Evolutionary conservation across 2,797 vertebrate genomes (phyloP).

Genomic region (Furcifer pardalis): DNA sequence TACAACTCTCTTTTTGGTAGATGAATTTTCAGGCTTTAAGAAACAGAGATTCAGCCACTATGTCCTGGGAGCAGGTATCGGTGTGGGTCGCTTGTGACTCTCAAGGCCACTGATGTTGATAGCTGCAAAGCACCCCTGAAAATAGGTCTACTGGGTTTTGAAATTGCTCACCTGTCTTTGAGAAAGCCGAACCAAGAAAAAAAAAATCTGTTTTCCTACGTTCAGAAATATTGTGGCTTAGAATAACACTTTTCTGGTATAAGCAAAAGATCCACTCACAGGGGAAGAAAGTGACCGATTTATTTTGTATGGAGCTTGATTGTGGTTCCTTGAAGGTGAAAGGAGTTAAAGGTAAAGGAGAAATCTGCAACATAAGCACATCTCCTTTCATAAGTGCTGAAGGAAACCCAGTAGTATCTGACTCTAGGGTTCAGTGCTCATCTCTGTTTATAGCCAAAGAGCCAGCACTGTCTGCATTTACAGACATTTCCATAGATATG

Average conservation of each 20-base stretch:
- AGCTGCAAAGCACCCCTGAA: no score
- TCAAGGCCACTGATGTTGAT: no score
- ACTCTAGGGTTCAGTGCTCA: no score
- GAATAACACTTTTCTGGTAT: neutral
- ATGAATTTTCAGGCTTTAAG: neutral
- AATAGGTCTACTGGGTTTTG: no score
- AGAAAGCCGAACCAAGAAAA: neutral
- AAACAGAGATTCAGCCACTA: neutral
- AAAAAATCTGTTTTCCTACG: no score
- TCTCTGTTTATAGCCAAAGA: no score
- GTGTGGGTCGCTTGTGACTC: no score
- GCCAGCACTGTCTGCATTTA: no score
- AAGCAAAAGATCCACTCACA: neutral
- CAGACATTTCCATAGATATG: no score
- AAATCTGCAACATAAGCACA: neutral
- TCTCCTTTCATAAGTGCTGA: neutral
- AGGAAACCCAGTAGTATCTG: no score
- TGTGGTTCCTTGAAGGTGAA: neutral
- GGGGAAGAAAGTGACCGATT: neutral
- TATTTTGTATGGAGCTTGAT: neutral
- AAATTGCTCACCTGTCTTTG: no score
- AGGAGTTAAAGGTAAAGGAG: neutral
- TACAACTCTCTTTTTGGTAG: neutral
- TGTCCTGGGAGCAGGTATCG: no score
- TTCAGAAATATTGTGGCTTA: neutral